Evolutionary conservation across 2,797 vertebrate genomes (phyloP).

Genomic region (Crax fasciolata): DNA sequence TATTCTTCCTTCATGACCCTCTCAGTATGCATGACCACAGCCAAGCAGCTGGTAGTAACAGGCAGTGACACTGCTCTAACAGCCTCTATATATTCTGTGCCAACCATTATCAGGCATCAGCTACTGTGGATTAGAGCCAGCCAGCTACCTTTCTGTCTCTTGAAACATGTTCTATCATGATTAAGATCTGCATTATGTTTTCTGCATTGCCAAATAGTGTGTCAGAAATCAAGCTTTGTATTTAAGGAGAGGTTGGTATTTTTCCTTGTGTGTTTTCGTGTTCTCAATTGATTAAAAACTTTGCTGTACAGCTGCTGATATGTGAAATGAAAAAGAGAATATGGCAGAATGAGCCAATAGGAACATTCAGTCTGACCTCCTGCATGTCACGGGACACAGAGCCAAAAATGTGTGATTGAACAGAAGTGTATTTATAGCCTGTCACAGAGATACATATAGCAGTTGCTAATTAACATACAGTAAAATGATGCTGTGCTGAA

Average conservation of each 20-base stretch:
- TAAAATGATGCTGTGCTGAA: background rate
- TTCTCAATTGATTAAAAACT: background rate
- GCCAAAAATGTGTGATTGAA: background rate
- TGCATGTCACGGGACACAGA: background rate
- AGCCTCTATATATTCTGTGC: slow-evolving; percentile 63
- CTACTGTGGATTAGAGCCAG: slow-evolving; percentile 13
- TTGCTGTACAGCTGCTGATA: background rate
- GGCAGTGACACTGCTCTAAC: slow-evolving; percentile 67
- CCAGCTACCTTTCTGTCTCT: slow-evolving; percentile 31
- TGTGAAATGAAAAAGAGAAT: slow-evolving; percentile 5
- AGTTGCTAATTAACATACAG: background rate
- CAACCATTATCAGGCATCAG: slow-evolving; percentile 61
- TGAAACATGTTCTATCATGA: background rate
- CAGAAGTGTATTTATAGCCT: background rate
- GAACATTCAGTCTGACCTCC: background rate
- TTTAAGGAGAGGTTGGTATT: background rate
- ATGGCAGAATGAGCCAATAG: background rate
- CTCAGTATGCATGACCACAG: slow-evolving; percentile 53
- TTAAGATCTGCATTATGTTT: background rate
- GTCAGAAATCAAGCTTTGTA: background rate
- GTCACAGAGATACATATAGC: background rate
- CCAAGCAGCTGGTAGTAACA: slow-evolving; percentile 74
- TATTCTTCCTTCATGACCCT: slow-evolving; percentile 42
- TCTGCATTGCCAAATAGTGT: background rate
- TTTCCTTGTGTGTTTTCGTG: background rate